A percentile compares a stretch with the other conserved stretches of the same genome.
phyloP scores from a whole-genome alignment of 2,888 invertebrate species.

The Poecilobothrus nobilitatus region DNA sequence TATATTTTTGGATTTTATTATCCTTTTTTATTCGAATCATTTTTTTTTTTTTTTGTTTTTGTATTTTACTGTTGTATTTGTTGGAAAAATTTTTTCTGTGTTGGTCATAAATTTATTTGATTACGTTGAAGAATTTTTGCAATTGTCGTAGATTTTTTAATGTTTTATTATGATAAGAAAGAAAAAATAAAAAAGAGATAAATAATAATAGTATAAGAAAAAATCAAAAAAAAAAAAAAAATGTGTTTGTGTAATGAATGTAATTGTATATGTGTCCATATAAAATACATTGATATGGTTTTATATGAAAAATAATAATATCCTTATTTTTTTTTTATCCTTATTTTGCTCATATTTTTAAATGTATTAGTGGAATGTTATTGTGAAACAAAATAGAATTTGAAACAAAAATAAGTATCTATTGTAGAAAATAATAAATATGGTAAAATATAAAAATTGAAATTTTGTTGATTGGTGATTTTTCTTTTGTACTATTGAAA shows the following conservation, averaged over 20 bases:
- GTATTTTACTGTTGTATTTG: background rate
- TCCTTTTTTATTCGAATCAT: constrained; percentile 9
- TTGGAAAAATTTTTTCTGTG: constrained; percentile 3
- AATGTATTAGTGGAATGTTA: background rate
- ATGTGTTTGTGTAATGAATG: background rate
- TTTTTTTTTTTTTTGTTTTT: background rate
- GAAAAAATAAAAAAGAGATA: background rate
- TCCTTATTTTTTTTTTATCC: no score
- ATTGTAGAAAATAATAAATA: no score
- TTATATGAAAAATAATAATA: no score
- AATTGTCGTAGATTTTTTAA: background rate
- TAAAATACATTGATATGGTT: no score
- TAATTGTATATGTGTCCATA: background rate
- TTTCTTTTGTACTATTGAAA: no score
- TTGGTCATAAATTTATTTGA: constrained; percentile 10
- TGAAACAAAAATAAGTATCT: background rate
- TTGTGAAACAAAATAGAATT: background rate
- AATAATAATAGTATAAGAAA: background rate
- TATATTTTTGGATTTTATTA: background rate
- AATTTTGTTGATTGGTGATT: no score
- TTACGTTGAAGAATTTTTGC: background rate
- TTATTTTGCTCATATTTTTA: background rate
- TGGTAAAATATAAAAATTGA: no score
- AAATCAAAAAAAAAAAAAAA: background rate
- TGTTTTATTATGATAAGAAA: constrained; percentile 4